Conservation (phyloP, 2,113 vertebrate genomes). For the Tonatia bakeri region DNA sequence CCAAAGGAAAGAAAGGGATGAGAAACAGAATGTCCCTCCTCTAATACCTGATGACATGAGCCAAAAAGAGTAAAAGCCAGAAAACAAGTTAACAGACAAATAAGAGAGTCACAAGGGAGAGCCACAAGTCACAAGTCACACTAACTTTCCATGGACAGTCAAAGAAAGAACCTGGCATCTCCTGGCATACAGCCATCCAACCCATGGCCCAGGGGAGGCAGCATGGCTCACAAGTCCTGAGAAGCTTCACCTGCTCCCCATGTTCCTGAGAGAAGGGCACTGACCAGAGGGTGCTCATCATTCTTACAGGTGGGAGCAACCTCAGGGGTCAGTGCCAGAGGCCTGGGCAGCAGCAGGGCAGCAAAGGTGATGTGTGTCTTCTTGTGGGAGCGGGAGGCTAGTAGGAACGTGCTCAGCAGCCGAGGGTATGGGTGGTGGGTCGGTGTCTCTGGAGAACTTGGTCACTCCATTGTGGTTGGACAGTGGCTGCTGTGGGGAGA, state of each 20-base stretch:
- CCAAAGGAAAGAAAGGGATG: no score
- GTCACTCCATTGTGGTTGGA: accelerated
- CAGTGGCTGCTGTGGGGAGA: neutral
- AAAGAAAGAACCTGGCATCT: neutral
- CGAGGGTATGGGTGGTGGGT: accelerated
- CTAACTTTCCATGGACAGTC: neutral
- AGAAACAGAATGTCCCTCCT: neutral
- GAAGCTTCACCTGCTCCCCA: no score
- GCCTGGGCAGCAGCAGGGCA: neutral
- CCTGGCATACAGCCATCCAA: neutral
- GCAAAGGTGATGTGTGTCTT: neutral
- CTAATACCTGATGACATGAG: no score
- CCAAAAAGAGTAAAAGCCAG: neutral
- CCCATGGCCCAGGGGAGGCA: neutral
- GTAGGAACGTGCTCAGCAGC: neutral
- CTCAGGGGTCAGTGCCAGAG: neutral
- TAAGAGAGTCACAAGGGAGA: no score
- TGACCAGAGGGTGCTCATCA: accelerated
- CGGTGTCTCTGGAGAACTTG: neutral
- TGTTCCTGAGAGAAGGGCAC: accelerated
- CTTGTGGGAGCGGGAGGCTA: accelerated
- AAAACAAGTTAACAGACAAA: neutral
- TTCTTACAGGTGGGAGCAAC: accelerated
- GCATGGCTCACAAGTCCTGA: neutral
- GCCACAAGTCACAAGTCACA: neutral